phyloP scores from a whole-genome alignment of 2,797 vertebrate species.

The Coregonus ussuriensis region DNA sequence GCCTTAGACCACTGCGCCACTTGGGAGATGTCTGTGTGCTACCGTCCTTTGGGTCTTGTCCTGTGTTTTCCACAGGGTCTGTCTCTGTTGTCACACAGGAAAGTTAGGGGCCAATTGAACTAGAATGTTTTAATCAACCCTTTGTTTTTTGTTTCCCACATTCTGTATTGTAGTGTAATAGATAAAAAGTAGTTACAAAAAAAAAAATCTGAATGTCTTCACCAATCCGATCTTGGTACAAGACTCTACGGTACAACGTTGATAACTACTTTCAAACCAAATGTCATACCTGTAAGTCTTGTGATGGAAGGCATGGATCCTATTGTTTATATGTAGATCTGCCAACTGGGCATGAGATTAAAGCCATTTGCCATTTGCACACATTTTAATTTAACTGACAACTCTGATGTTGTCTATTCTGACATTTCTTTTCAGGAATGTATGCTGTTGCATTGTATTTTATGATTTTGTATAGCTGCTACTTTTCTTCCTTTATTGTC shows the following conservation, averaged over 20 bases:
- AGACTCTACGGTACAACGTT: too few relatives aligned
- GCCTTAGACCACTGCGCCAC: too few relatives aligned
- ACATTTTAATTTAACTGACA: background rate
- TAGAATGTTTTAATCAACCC: background rate
- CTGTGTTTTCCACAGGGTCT: slow-evolving; percentile 5
- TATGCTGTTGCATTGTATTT: background rate
- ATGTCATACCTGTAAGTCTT: too few relatives aligned
- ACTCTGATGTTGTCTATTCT: background rate
- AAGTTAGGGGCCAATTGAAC: background rate
- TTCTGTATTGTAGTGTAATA: too few relatives aligned
- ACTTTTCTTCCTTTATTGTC: background rate
- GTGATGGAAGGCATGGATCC: too few relatives aligned
- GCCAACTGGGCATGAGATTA: background rate
- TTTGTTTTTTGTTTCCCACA: too few relatives aligned
- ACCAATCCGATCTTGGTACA: too few relatives aligned
- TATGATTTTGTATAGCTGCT: background rate
- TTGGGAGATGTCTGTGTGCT: slow-evolving; percentile 7
- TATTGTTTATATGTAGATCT: slow-evolving; percentile 39
- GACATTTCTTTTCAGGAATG: background rate
- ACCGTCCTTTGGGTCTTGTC: slow-evolving; percentile 17
- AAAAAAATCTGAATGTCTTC: too few relatives aligned
- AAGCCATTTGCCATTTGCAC: background rate
- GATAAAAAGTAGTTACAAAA: too few relatives aligned
- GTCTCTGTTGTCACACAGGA: slow-evolving; percentile 12
- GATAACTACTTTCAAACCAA: too few relatives aligned